Conservation (phyloP, 2,113 vertebrate genomes). For the Notothenia coriiceps region DNA sequence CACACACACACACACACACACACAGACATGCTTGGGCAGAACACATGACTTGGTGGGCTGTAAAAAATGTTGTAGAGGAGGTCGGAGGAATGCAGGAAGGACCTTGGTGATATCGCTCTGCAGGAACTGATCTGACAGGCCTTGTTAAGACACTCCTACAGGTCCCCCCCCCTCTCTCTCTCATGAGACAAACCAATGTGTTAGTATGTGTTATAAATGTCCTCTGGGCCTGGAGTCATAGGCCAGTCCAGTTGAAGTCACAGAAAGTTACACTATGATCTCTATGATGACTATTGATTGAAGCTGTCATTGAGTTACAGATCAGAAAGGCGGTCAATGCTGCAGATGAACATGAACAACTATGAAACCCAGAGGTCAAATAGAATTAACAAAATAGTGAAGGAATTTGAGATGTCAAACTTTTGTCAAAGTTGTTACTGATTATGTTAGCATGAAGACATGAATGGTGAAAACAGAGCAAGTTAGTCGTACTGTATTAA, state of each 20-base stretch:
- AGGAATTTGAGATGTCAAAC: neutral
- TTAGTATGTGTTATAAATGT: too few relatives aligned
- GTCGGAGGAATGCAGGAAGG: constrained; percentile 82
- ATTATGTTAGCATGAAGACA: neutral
- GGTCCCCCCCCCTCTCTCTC: neutral
- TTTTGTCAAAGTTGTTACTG: neutral
- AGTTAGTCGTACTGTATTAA: neutral
- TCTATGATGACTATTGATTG: neutral
- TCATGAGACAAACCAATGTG: neutral
- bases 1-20: neutral
- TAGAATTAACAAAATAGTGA: too few relatives aligned
- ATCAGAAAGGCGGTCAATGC: neutral
- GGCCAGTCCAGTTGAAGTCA: too few relatives aligned
- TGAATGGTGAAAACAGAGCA: neutral
- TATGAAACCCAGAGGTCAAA: neutral
- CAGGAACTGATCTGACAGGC: constrained; percentile 67
- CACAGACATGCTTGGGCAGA: constrained; percentile 10
- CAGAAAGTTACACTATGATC: neutral
- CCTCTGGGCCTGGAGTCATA: too few relatives aligned
- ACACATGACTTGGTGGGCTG: constrained; percentile 79
- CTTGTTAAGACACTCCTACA: constrained; percentile 64
- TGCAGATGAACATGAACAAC: neutral
- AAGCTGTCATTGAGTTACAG: neutral
- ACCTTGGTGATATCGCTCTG: constrained; percentile 62
- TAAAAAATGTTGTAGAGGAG: constrained; percentile 70